Base-by-base conservation (phyloP, 1,140 invertebrate species). In the Drosophila paulistorum region DNA sequence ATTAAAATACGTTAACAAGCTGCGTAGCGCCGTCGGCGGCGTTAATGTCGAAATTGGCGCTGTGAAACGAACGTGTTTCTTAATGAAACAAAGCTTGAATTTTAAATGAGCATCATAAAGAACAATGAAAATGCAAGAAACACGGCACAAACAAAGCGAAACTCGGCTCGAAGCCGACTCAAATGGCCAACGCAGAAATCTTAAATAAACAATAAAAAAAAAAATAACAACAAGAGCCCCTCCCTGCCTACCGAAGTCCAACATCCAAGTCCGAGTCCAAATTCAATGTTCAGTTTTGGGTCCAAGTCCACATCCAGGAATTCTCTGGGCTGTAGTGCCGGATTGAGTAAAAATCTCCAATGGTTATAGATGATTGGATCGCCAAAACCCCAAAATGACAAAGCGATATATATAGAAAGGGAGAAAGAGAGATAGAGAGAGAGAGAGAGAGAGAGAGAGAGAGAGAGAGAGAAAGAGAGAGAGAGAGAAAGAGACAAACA, bases 51-150 rank as follows among this genome's bases (percentile, higher is more conserved):
- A 79, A 86, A 87, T 87, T 83, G 83, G 84, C 83, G 80, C 76
- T 80, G 79, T 59, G 59, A 57, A 57, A 74, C 76, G 76, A 89
- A 89, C 83, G 84, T 87, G 83, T 87, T 87, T 87, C 84, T 87
- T 87, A 89, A 87, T 87, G 83, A 87, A 87, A 87, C 83, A 87
- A 87, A 87, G 83, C 83, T 87, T 87, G 83, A 83, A 89, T 89
- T 86, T 87, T 87, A 87, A 87, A 87, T 87, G 84, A 83, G 83
- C 76, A 71, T 83, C 83, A 89, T 87, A 87, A 89, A 87, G 83
- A 87, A 89, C 83, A 87, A 87, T 87, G 83, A 83, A 87, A 87
- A 87, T 87, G 84, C 76, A 89, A 61, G 74, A 64, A 65, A 64
- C 60, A 63, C 37, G 61, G 58, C 51, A 14, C 68, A 82, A 85